Evolutionary conservation across 2,797 vertebrate species (phyloP).

Genomic region (Dromococcyx pavoninus): DNA sequence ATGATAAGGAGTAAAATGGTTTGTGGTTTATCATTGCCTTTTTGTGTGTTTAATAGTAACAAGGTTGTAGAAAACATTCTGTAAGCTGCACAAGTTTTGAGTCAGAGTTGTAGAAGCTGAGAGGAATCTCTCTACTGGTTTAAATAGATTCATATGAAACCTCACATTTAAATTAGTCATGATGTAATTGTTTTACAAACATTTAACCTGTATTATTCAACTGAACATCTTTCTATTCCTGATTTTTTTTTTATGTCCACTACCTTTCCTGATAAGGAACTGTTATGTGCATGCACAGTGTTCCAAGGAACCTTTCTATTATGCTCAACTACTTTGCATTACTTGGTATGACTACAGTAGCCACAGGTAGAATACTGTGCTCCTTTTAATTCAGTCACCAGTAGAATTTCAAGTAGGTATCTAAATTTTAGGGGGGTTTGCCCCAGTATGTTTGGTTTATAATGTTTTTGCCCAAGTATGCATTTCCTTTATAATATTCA

Average conservation of each 20-base stretch:
- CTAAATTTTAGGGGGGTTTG: neutral
- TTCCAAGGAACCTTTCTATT: neutral
- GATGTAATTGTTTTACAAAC: neutral
- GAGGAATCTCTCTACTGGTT: neutral
- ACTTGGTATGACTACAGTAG: too few species aligned
- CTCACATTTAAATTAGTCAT: neutral
- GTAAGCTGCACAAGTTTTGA: neutral
- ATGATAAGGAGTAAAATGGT: neutral
- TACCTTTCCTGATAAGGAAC: neutral
- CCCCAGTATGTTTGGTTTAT: neutral
- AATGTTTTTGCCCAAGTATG: neutral
- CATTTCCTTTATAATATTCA: neutral
- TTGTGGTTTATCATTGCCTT: neutral
- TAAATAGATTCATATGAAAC: neutral
- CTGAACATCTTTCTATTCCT: neutral
- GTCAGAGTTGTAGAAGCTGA: neutral
- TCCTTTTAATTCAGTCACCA: neutral
- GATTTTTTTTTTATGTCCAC: neutral
- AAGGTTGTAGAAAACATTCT: neutral
- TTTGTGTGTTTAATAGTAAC: neutral
- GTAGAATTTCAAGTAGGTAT: neutral
- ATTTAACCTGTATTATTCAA: neutral
- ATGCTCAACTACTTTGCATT: neutral
- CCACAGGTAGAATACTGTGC: neutral
- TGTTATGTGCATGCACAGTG: rapidly evolving